A percentile compares a stretch with the other conserved stretches of the same genome.
phyloP scores from a whole-genome alignment of 2,113 vertebrate species.

The Phyllostomus hastatus region DNA sequence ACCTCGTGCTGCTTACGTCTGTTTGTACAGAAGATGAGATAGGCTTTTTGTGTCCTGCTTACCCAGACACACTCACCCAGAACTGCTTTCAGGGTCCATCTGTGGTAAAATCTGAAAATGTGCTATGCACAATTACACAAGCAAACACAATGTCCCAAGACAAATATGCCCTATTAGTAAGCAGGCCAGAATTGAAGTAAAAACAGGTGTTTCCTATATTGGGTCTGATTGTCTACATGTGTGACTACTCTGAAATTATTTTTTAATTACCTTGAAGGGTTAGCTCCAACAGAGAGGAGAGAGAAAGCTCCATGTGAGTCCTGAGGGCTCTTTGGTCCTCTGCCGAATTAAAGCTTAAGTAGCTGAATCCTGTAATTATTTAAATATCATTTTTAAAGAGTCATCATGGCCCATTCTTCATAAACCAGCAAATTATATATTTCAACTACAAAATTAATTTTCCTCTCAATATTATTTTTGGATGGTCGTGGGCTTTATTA shows the following conservation, averaged over 20 bases:
- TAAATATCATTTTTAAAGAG: slow-evolving; percentile 7
- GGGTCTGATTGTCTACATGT: slow-evolving; percentile 77
- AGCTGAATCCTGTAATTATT: slow-evolving; percentile 52
- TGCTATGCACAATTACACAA: slow-evolving; percentile 80
- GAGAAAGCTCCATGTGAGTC: slow-evolving; percentile 20
- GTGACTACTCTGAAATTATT: slow-evolving; percentile 65
- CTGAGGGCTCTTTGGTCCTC: slow-evolving; percentile 40
- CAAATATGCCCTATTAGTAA: slow-evolving; percentile 75
- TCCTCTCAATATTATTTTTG: slow-evolving; percentile 16
- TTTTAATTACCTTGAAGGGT: slow-evolving; percentile 51
- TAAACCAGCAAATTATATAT: slow-evolving; percentile 44
- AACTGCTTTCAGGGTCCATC: slow-evolving; percentile 71
- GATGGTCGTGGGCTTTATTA: background rate
- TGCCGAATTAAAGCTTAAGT: slow-evolving; percentile 60
- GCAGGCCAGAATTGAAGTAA: slow-evolving; percentile 77
- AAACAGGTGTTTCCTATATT: slow-evolving; percentile 83
- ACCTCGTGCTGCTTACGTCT: slow-evolving; percentile 67
- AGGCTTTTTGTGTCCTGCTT: slow-evolving; percentile 75
- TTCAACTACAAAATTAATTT: slow-evolving; percentile 35
- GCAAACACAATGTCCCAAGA: slow-evolving; percentile 82
- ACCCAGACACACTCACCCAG: slow-evolving; percentile 53
- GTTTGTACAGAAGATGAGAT: slow-evolving; percentile 47
- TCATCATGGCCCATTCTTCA: slow-evolving; percentile 30
- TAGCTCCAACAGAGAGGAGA: slow-evolving; percentile 44
- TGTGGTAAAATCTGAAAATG: slow-evolving; percentile 76